Evolutionary conservation across 2,797 vertebrate species (phyloP), one percentile per base, ranked within the genome.

Genomic region (Nyctalus aviator): DNA sequence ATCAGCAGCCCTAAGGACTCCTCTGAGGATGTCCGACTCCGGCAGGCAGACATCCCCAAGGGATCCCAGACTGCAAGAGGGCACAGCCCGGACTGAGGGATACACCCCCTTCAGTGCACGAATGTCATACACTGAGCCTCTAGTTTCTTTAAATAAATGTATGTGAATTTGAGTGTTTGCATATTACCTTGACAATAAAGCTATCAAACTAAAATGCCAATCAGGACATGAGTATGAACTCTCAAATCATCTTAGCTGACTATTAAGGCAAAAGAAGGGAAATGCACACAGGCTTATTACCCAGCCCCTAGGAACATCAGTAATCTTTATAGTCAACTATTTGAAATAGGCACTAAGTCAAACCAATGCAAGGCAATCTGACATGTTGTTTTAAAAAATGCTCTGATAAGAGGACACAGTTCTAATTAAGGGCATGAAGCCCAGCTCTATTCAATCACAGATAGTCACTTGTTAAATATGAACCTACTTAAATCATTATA

Each of bases 361-460:
- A 48, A 86, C 20, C 44, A 81, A 72, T 62, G 87, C 23, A 64
- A 59, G 53, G n/a, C 25, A 84, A 53, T 66, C 46, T 81, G 59
- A 90, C 53, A 53, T 77, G 79, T 12, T 78, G 57, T 78, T 88
- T 73, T 89, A 37, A 46, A 25, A 69, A 88, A 68, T 68, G 35
- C 27, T 71, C 93, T 91, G 69, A 68, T 90, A 72, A 89, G 46
- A 55, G 46, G 41, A 44, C 57, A 72, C 41, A n/a, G 15, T 91
- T 81, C 59, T 84, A 81, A 90, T 84, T 73, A 88, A 90, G 76
- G 77, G 20, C 41, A 27, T 69, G 12, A 86, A 27, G 32, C 50
- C 35, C 20, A 46, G 37, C 32, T 93, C 68, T 88, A 37, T 48
- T 75, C 71, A 75, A 59, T 35, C 57, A 59, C 20, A 79, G 88